These are phyloP conservation scores for Heptranchias perlo DNA, from an alignment of 2,113 vertebrate species.

Conservation along the genomic window DNA sequence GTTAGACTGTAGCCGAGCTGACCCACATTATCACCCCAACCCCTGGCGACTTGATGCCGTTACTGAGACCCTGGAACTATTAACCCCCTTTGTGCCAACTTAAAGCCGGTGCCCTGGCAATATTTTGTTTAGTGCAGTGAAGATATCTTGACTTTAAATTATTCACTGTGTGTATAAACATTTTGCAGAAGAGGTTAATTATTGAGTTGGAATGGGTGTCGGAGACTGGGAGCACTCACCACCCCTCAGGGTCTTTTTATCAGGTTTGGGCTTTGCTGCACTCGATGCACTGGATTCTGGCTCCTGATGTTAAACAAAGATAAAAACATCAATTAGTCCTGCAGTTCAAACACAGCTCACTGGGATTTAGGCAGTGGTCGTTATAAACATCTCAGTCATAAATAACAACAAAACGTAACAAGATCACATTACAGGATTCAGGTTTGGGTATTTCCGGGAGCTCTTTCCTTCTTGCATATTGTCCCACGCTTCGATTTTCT, in stretches of 20 bases:
- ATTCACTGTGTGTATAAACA: not conserved
- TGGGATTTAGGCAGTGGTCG: not conserved
- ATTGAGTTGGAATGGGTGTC: no score
- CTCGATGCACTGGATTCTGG: slow-evolving; percentile 54
- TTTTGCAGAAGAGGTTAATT: no score
- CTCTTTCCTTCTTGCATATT: slow-evolving; percentile 80
- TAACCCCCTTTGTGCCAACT: not conserved
- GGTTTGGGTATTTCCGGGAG: slow-evolving; percentile 56
- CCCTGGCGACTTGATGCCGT: not conserved
- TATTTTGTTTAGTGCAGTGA: not conserved
- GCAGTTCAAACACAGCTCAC: not conserved
- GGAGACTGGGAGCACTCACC: slow-evolving; percentile 38
- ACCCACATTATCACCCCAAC: not conserved
- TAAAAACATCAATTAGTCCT: not conserved
- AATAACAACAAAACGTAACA: not conserved
- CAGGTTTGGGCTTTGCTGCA: slow-evolving; percentile 60
- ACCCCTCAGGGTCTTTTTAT: slow-evolving; percentile 67
- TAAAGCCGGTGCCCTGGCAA: not conserved
- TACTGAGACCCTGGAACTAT: not conserved
- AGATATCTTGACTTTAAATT: not conserved
- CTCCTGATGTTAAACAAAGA: slow-evolving; percentile 53
- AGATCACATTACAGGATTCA: slow-evolving; percentile 55
- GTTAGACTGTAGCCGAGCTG: not conserved
- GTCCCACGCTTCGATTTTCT: slow-evolving; percentile 86
- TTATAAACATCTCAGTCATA: not conserved